Conservation (phyloP, 2,888 invertebrate species). For the Microchrysa polita region DNA sequence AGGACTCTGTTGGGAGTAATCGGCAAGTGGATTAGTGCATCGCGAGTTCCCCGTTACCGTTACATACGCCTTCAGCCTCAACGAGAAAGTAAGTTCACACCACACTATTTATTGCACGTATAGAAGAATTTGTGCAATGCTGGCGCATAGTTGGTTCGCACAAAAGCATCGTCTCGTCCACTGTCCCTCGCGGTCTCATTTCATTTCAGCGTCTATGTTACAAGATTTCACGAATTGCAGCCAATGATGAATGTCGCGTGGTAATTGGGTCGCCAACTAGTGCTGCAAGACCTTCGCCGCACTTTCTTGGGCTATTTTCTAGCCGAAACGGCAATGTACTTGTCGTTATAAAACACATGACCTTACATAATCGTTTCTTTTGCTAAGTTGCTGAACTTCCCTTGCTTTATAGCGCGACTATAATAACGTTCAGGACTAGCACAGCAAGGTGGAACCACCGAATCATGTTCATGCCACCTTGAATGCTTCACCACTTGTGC, state of each 20-base stretch:
- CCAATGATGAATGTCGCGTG: neutral
- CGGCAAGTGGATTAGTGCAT: neutral
- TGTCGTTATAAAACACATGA: conserved; percentile 17
- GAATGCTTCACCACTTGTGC: conserved; percentile 7
- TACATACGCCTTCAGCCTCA: conserved; percentile 12
- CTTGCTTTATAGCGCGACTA: neutral
- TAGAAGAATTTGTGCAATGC: too few relatives aligned
- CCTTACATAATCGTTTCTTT: conserved; percentile 23
- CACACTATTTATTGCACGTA: neutral
- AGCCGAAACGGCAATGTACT: conserved; percentile 5
- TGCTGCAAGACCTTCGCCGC: neutral
- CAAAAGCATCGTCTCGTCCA: too few relatives aligned
- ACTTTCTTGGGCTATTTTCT: neutral
- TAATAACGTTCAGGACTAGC: conserved; percentile 5
- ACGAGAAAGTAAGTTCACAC: conserved; percentile 28
- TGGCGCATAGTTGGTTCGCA: too few relatives aligned
- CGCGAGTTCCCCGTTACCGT: conserved; percentile 10
- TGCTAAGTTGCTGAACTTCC: conserved; percentile 11
- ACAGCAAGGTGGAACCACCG: neutral
- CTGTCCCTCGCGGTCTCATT: too few relatives aligned
- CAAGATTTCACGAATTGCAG: neutral
- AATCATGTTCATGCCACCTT: neutral
- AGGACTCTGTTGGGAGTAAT: conserved; percentile 15
- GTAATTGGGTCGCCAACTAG: neutral
- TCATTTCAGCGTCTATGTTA: too few relatives aligned